phyloP scores from a whole-genome alignment of 1,140 invertebrate genomes.

The Trichoplusia ni region DNA sequence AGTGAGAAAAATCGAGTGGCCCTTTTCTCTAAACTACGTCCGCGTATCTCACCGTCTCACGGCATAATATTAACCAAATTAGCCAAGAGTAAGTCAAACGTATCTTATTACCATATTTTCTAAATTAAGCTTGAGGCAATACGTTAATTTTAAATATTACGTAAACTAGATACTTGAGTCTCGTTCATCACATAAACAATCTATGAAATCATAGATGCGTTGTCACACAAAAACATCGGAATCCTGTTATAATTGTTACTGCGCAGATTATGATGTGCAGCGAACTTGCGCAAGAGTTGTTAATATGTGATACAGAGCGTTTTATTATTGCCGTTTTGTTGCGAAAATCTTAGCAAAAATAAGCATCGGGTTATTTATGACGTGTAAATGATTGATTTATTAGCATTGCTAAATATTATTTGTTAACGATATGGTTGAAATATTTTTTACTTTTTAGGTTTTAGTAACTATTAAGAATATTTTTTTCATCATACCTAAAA shows the following conservation, averaged over 20 bases:
- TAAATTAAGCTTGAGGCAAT: neutral
- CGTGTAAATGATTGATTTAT: no score
- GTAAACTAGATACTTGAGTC: neutral
- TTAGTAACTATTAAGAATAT: no score
- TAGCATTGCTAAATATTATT: no score
- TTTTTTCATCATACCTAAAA: no score
- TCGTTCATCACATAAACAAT: slow-evolving; percentile 4
- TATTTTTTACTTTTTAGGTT: no score
- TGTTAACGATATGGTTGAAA: no score
- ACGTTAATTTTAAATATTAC: neutral
- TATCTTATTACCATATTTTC: neutral
- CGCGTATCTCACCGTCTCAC: neutral
- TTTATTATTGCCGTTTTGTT: neutral
- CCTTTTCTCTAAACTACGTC: neutral
- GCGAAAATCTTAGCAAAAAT: neutral
- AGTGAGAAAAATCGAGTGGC: neutral
- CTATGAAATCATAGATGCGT: slow-evolving; percentile 4
- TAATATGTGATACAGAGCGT: neutral
- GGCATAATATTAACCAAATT: no score
- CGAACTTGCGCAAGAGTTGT: neutral
- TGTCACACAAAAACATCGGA: slow-evolving; percentile 19
- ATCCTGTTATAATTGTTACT: neutral
- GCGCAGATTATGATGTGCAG: neutral
- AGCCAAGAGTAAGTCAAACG: neutral
- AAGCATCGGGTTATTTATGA: neutral